Conservation (phyloP, 2,888 invertebrate species). For the Pollenia amentaria region DNA sequence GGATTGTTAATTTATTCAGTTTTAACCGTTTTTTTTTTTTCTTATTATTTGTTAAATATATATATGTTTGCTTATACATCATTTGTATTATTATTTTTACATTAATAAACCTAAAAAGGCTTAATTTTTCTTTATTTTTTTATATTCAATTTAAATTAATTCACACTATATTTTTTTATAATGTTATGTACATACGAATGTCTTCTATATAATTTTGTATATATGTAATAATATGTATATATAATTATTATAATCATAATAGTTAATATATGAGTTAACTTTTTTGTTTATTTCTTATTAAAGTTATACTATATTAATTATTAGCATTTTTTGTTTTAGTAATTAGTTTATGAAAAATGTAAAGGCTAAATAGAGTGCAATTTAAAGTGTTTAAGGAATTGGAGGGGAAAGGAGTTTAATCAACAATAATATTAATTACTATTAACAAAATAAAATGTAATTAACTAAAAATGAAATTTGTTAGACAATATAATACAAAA, state of each 20-base stretch:
- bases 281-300: conserved; percentile 52
- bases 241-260: conserved; percentile 68
- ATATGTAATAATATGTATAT: conserved; percentile 69
- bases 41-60: conserved; percentile 59
- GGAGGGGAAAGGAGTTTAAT: not conserved
- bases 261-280: conserved; percentile 71
- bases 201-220: conserved; percentile 71
- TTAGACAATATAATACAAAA: conserved; percentile 66
- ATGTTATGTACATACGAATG: conserved; percentile 73
- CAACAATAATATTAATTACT: conserved; percentile 55
- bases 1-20: conserved; percentile 72
- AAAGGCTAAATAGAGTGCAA: conserved; percentile 68
- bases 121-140: conserved; percentile 51
- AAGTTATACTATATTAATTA: conserved; percentile 65
- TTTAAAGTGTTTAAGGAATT: conserved; percentile 35
- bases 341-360: conserved; percentile 68
- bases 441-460: conserved; percentile 62
- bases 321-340: conserved; percentile 49
- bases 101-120: conserved; percentile 72
- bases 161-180: conserved; percentile 71
- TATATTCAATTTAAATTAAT: conserved; percentile 69
- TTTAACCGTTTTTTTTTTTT: conserved; percentile 61
- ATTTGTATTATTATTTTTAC: conserved; percentile 67
- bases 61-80: conserved; percentile 65
- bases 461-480: conserved; percentile 35